phyloP scores from a whole-genome alignment of 2,113 vertebrate species.

The Pseudopodoces humilis region DNA sequence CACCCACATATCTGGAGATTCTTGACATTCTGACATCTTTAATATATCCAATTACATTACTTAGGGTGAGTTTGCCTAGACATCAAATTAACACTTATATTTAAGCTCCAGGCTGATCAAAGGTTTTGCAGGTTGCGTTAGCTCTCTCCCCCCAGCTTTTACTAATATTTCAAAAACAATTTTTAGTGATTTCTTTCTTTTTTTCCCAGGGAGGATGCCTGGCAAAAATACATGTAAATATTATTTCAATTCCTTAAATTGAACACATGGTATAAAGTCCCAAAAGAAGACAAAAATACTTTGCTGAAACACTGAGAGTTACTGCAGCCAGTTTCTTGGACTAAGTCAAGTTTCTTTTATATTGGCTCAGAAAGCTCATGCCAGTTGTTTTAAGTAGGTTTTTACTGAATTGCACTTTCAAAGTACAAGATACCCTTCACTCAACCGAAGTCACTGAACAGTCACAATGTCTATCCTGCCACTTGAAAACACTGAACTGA shows the following conservation, averaged over 20 bases:
- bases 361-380: not conserved
- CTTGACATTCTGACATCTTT: not conserved
- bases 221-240: not conserved
- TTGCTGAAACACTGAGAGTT: not conserved
- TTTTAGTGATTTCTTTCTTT: not conserved
- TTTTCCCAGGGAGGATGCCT: not conserved
- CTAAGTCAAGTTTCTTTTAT: not conserved
- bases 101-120: not conserved
- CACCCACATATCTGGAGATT: not conserved
- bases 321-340: not conserved
- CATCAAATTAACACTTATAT: not conserved
- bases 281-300: not conserved
- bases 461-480: not conserved
- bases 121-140: not conserved
- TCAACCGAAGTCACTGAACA: not conserved
- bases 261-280: not conserved
- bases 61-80: not conserved
- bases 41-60: not conserved
- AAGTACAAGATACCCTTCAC: not conserved
- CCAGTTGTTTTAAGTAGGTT: not conserved
- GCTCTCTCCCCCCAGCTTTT: not conserved
- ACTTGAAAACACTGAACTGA: not conserved
- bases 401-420: not conserved
- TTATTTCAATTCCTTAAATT: not conserved
- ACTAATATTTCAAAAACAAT: not conserved